Evolutionary conservation across 1,140 invertebrate genomes (phyloP), one percentile per base, ranked within the genome.

Genomic region (Coptotermes formosanus): DNA sequence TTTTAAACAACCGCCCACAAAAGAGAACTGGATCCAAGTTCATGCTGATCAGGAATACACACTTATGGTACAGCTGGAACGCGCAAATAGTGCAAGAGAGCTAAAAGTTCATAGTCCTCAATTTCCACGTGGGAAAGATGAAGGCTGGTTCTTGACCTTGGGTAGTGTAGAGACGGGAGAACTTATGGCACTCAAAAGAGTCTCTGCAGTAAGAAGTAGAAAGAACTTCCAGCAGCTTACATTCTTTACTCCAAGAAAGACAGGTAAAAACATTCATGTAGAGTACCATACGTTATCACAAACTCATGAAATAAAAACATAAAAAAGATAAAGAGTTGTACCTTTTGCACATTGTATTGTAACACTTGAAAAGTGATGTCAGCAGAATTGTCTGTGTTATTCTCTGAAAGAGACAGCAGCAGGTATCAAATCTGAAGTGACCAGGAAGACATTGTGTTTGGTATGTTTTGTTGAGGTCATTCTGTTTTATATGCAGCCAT

Each of bases 91-190:
- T 21, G 89, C 88, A 7, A 89, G 88, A 82, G 91, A 91, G 86
- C 90, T 92, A 87, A 93, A 94, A 90, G 96, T 96, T 21, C 92
- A 96, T 88, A 95, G 96, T 88, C 97, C 97, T 12, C 93, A 94
- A 87, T 99, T 98, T 92, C 95, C 97, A 0, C 98, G 98, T 90
- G 94, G 95, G 12, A 99, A 99, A 92, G 97, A 98, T 88, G 98
- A 99, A 91, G 97, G 97, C 82, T 99, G 98, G 98, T 96, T 99
- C 90, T 88, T 99, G 0, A 93, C 98, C 0, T 91, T 99, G 2
- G 98, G 97, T 19, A 93, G 94, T 85, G 89, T 94, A 38, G 93
- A 94, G 85, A 91, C 91, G 3, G 92, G 92, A 64, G 97, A 99
- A 89, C 91, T 99, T n/a, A 90, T 96, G 52, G 97, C 97, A n/a